Percentiles rank a stretch among this genome's conserved stretches.
Conservation (phyloP, 92 coral and sea anemone species). For the Phenganax subtilis region DNA sequence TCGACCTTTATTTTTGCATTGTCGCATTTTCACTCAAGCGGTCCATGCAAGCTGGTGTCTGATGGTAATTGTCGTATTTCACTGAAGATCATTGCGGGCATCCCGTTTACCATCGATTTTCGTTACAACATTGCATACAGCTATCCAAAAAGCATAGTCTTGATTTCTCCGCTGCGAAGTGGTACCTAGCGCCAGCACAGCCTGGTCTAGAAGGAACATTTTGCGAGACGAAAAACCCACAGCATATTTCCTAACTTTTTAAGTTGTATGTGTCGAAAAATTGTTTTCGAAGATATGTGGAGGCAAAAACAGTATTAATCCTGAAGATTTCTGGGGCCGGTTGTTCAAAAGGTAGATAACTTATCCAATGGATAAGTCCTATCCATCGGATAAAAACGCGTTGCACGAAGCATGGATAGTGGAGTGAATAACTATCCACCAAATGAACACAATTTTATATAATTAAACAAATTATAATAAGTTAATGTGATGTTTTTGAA, state of each 20-base stretch:
- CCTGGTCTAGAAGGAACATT: neutral
- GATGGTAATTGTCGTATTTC: neutral
- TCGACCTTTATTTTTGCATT: no score
- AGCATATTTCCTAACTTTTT: no score
- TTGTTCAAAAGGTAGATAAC: slow-evolving; percentile 29
- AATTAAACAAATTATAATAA: neutral
- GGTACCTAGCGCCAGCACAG: neutral
- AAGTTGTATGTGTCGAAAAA: no score
- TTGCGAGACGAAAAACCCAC: no score
- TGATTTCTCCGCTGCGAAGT: neutral
- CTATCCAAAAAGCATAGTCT: neutral
- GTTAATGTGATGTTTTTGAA: neutral
- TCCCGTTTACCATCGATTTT: neutral
- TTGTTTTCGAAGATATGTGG: no score
- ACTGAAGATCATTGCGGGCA: neutral
- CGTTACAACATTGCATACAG: neutral
- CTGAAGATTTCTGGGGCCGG: slow-evolving; percentile 10
- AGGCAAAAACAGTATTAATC: no score
- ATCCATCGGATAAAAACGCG: slow-evolving; percentile 7
- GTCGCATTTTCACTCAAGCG: neutral
- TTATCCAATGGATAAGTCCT: slow-evolving; percentile 26
- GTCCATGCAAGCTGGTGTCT: neutral
- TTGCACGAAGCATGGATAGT: slow-evolving; percentile 19
- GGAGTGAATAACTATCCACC: neutral
- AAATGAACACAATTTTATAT: slow-evolving; percentile 7